Conservation (phyloP, 30 jellyfish, hydroid and myxozoan species). For the Nemopilema nomurai region DNA sequence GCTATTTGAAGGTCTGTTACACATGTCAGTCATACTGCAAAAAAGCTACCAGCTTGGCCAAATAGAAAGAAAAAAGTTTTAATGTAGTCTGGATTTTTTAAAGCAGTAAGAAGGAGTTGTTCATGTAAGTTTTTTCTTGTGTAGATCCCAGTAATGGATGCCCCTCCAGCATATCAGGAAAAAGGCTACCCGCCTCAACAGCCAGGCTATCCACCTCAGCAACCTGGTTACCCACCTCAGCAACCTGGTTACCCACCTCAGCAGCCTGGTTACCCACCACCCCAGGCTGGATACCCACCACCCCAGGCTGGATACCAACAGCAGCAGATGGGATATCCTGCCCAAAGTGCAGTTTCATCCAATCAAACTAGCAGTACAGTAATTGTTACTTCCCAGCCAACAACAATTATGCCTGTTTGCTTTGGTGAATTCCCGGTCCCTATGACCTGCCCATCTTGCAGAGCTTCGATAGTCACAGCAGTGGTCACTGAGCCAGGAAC, state of each 20-base stretch:
- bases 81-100: too few relatives aligned
- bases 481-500: constrained; percentile 76
- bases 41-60: too few relatives aligned
- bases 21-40: too few relatives aligned
- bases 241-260: constrained; percentile 53
- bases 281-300: constrained; percentile 39
- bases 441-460: constrained; percentile 80
- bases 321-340: constrained; percentile 65
- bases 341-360: constrained; percentile 26
- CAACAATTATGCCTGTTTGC: constrained; percentile 37
- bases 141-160: neutral
- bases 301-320: constrained; percentile 63
- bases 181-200: constrained; percentile 44
- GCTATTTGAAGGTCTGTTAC: too few relatives aligned
- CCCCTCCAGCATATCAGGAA: constrained; percentile 58
- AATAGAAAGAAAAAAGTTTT: too few relatives aligned
- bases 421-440: constrained; percentile 79
- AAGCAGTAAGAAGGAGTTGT: too few relatives aligned
- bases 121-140: too few relatives aligned
- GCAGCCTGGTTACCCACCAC: constrained; percentile 66
- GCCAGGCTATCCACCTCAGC: neutral
- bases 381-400: constrained; percentile 82
- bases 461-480: constrained; percentile 73
- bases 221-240: too few relatives aligned
- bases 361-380: constrained; percentile 40